Evolutionary conservation across 2,888 invertebrate genomes (phyloP), one percentile per base, ranked within the genome.

Genomic region (Caenorhabditis sp.): DNA sequence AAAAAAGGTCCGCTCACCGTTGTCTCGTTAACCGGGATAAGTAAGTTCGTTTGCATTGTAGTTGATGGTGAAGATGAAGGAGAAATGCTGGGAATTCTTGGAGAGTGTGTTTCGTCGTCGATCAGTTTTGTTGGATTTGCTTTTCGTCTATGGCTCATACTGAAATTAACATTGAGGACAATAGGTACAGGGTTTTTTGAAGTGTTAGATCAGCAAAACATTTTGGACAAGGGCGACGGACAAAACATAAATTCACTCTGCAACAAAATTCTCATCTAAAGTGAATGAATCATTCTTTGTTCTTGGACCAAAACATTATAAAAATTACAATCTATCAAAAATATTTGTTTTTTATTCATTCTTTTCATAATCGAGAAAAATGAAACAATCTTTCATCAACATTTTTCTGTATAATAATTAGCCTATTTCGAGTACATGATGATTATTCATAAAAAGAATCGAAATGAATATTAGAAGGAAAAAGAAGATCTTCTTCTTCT

Each of bases 131-230:
- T 79, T 19, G 84, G 84, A 24, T 81, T 79, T 21, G 84, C 78
- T 77, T 84, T 84, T 70, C 84, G 73, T 73, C 84, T 78, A 77
- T 81, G 82, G 79, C 83, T 83, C 84, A 84, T 84, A 72, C 84
- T 84, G 79, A 55, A 83, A 59, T n/a, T n/a, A n/a, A n/a, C n/a
- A n/a, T n/a, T n/a, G n/a, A n/a, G n/a, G n/a, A n/a, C n/a, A n/a
- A n/a, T n/a, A n/a, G n/a, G n/a, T n/a, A n/a, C n/a, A 59, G 31
- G 21, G 21, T 27, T 31, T 31, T 4, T 31, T 6, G 31, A 10
- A 10, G 10, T 21, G 50, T n/a, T n/a, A n/a, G n/a, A n/a, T n/a
- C n/a, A n/a, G n/a, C n/a, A n/a, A n/a, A n/a, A n/a, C n/a, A n/a
- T n/a, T n/a, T n/a, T n/a, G n/a, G n/a, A n/a, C n/a, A n/a, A n/a